Evolutionary conservation across 1,140 invertebrate species (phyloP).

Genomic region (Andricus grossulariae): DNA sequence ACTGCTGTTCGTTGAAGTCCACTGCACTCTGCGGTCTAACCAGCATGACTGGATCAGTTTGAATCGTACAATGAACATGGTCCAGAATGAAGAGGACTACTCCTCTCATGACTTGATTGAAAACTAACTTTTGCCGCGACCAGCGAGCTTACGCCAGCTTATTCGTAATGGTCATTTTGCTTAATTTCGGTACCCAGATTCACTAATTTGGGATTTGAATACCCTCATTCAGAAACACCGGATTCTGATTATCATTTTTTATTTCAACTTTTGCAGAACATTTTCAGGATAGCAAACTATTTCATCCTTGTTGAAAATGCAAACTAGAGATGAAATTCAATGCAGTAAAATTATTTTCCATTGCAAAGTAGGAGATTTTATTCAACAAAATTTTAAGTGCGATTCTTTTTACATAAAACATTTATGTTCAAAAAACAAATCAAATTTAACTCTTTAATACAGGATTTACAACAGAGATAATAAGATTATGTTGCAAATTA

Average conservation of each 20-base stretch:
- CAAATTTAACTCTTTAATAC: no score
- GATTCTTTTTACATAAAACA: no score
- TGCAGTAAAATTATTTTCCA: no score
- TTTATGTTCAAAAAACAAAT: no score
- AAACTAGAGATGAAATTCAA: no score
- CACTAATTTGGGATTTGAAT: conserved; percentile 18
- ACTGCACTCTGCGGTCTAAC: conserved; percentile 26
- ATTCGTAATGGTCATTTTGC: conserved; percentile 21
- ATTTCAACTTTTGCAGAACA: neutral
- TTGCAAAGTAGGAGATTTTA: no score
- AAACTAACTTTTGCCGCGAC: conserved; percentile 27
- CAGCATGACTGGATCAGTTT: conserved; percentile 23
- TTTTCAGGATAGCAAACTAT: neutral
- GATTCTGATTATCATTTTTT: neutral
- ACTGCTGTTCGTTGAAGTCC: conserved; percentile 27
- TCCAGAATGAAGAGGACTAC: conserved; percentile 18
- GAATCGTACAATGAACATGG: conserved; percentile 20
- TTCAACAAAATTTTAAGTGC: no score
- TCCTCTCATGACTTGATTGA: conserved; percentile 30
- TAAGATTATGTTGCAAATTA: no score
- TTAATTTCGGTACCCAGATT: conserved; percentile 16
- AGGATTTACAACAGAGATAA: no score
- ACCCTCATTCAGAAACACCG: neutral
- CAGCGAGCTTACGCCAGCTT: conserved; percentile 21
- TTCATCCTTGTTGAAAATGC: no score